A percentile compares a stretch with the other conserved stretches of the same genome.
Conservation (phyloP, 2,113 vertebrate genomes). For the Haliaeetus leucogaster region DNA sequence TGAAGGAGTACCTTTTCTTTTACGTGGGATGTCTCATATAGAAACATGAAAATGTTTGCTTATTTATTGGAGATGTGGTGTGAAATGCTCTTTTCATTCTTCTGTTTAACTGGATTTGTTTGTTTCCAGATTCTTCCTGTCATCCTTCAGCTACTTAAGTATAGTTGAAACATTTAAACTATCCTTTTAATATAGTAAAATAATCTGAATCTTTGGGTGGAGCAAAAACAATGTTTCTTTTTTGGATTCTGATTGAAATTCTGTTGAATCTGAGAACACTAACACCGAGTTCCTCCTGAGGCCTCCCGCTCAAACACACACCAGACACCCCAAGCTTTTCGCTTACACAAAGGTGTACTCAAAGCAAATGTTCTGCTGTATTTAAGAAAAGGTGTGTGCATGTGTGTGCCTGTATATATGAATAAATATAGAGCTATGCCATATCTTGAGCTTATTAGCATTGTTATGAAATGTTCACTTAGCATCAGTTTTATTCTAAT, state of each 20-base stretch:
- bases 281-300: neutral
- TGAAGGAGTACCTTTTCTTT: no score
- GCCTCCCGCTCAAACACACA: neutral
- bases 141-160: neutral
- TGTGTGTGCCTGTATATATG: neutral
- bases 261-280: neutral
- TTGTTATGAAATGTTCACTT: conserved; percentile 4
- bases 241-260: neutral
- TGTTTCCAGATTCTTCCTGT: neutral
- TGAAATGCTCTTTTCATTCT: neutral
- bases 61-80: neutral
- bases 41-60: neutral
- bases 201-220: neutral
- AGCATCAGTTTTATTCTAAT: neutral
- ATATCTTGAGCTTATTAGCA: conserved; percentile 5
- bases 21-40: neutral
- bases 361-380: neutral
- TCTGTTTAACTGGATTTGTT: neutral
- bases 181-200: neutral
- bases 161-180: neutral
- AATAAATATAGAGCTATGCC: neutral
- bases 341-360: neutral
- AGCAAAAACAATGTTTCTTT: neutral
- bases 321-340: neutral
- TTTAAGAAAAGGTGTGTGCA: neutral